Evolutionary conservation across 2,113 vertebrate species (phyloP), one percentile per base, ranked within the genome.

Genomic region (Percina caprodes): DNA sequence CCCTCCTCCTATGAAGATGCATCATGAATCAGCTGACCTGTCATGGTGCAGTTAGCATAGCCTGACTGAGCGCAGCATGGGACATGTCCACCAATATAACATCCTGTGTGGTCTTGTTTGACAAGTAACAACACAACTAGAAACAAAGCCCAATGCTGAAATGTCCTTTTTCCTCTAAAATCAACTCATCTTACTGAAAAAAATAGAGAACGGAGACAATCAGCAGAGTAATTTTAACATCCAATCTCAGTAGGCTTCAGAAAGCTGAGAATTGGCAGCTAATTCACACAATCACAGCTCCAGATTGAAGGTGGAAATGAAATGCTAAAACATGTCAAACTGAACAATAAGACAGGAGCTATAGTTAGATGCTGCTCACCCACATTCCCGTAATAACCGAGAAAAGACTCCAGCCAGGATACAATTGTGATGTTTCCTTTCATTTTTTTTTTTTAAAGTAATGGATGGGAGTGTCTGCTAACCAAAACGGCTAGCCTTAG

Each of bases 241-340:
- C 26, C 51, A 86, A 39, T 74, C 77, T 82, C 82, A 7, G 7
- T 3, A 0, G 51, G 58, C 18, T 62, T 51, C 49, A 60, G 23
- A 72, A 81, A 80, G 55, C 39, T 67, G 73, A 61, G 73, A 83
- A 72, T 10, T 74, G 67, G 77, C 77, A 72, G 55, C 67, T 61
- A 51, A 82, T 88, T 89, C 79, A 77, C 69, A 86, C 77, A 83
- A 73, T 84, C 56, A 19, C n/a, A 69, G 48, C 45, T 14, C 11
- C 72, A 75, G 56, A 68, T 4, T 42, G 46, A 71, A 84, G 56
- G 77, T 81, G 71, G 79, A 86, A 85, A 86, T 88, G 30, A 86
- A 79, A 71, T 21, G 55, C 19, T 45, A 45, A 45, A 75, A 65
- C 48, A 45, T 42, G 60, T 52, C 55, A 76, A 84, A 66, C 56